phyloP scores from a whole-genome alignment of 64 coral and sea anemone genomes.

The Hydrozoanthus tunicans region DNA sequence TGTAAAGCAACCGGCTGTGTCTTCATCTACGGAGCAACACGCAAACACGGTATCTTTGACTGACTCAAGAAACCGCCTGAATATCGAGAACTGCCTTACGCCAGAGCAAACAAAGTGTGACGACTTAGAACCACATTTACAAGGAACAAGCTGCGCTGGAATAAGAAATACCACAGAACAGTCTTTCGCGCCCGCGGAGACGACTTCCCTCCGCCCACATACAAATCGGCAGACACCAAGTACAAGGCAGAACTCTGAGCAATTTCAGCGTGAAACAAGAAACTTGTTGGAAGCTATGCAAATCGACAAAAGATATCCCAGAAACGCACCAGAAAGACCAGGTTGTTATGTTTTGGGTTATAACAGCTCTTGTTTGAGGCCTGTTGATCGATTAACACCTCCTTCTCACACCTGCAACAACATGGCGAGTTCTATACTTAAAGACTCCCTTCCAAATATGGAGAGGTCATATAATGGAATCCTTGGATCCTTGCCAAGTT shows the following conservation, averaged over 20 bases:
- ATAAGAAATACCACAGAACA: neutral
- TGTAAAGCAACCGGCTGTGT: neutral
- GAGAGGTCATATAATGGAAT: neutral
- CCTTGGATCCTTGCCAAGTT: neutral
- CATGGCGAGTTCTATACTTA: neutral
- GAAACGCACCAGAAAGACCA: neutral
- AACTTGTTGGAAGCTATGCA: slow-evolving; percentile 43
- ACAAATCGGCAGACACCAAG: slow-evolving; percentile 1
- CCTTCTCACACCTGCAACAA: neutral
- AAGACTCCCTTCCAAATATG: slow-evolving; percentile 33
- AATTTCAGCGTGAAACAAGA: slow-evolving; percentile 46
- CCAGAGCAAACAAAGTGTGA: neutral
- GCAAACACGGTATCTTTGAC: neutral
- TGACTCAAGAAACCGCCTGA: neutral
- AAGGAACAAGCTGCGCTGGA: neutral
- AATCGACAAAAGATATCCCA: neutral
- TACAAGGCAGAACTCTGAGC: slow-evolving; percentile 5
- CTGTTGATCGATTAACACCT: neutral
- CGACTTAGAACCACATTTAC: neutral
- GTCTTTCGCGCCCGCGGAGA: neutral
- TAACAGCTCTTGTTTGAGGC: neutral
- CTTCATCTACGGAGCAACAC: neutral
- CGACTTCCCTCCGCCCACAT: neutral
- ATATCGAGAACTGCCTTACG: neutral
- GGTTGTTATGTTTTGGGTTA: neutral